phyloP scores from a whole-genome alignment of 2,113 vertebrate species.

The Lonchura striata region DNA sequence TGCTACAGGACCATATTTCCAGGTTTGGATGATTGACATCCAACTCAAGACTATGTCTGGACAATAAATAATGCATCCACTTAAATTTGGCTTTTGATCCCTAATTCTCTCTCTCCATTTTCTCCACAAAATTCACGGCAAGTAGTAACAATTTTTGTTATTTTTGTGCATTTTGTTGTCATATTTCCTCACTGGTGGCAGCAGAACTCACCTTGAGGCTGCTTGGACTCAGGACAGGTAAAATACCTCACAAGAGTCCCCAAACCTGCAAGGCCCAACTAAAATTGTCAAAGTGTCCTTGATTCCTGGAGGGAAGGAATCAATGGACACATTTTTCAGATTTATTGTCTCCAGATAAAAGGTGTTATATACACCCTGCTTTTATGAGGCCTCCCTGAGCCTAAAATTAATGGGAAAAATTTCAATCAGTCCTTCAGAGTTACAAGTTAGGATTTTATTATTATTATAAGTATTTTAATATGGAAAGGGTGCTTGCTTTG shows the following conservation, averaged over 20 bases:
- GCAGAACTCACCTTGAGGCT: background rate
- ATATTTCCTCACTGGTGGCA: background rate
- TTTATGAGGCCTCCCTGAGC: background rate
- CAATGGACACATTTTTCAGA: background rate
- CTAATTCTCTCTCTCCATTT: background rate
- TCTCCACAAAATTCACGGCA: background rate
- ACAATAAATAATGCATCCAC: accelerated
- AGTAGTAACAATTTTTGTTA: background rate
- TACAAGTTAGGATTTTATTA: background rate
- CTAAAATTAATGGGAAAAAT: background rate
- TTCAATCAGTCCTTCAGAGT: background rate
- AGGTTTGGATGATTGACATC: background rate
- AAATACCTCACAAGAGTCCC: background rate
- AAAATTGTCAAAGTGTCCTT: background rate
- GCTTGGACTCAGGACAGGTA: background rate
- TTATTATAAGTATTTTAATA: background rate
- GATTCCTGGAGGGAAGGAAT: background rate
- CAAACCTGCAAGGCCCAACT: background rate
- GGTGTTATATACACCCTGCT: background rate
- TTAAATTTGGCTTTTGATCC: background rate
- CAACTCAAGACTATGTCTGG: background rate
- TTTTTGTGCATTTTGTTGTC: background rate
- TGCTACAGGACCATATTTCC: background rate
- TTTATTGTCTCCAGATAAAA: background rate
- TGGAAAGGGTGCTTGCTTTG: no score